These are phyloP conservation scores for Erpobdella octoculata DNA, from an alignment of 2,888 invertebrate species.

Conservation along the genomic window DNA sequence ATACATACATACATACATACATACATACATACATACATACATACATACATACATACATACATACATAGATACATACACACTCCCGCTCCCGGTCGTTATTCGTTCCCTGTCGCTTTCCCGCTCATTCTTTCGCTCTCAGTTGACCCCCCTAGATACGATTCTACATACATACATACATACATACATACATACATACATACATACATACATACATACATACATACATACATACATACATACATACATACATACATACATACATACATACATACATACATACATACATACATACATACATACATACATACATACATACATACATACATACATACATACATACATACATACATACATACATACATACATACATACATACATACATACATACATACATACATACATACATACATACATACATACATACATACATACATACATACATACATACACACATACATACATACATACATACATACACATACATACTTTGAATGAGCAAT, in stretches of 20 bases:
- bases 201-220: constrained; percentile 4
- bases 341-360: constrained; percentile 18
- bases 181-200: background rate
- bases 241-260: constrained; percentile 8
- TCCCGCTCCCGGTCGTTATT: too few relatives aligned
- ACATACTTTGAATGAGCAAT: too few relatives aligned
- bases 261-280: constrained; percentile 12
- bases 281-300: constrained; percentile 9
- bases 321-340: constrained; percentile 13
- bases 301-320: constrained; percentile 12
- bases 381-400: constrained; percentile 21
- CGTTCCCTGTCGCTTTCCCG: too few relatives aligned
- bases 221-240: background rate
- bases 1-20: too few relatives aligned
- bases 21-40: too few relatives aligned
- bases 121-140: too few relatives aligned
- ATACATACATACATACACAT: constrained; percentile 20
- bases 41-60: too few relatives aligned
- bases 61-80: too few relatives aligned
- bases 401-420: constrained; percentile 21
- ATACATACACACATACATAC: constrained; percentile 30
- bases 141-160: too few relatives aligned
- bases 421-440: constrained; percentile 32
- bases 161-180: too few relatives aligned
- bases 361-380: constrained; percentile 7